Percentiles rank a stretch among this genome's conserved stretches.
Evolutionary conservation across 2,113 vertebrate species (phyloP).

Genomic region (Apteryx owenii): DNA sequence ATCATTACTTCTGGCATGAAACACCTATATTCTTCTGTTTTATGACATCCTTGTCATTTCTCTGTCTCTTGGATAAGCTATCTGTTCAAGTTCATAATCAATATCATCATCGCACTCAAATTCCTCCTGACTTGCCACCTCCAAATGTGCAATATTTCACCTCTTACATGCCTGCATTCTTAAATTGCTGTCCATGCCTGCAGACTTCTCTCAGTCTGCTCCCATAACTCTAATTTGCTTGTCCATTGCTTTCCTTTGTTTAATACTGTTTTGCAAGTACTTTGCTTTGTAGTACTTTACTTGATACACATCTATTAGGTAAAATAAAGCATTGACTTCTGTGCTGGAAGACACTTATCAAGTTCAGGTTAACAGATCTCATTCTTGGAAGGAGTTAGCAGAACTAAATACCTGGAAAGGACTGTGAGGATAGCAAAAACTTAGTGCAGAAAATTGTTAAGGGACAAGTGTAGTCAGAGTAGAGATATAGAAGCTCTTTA

Average conservation of each 20-base stretch:
- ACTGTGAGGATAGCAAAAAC: background rate
- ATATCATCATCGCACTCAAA: background rate
- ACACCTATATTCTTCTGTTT: background rate
- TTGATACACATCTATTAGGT: background rate
- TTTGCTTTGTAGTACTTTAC: background rate
- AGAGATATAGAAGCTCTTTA: background rate
- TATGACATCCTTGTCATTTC: background rate
- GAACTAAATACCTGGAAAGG: background rate
- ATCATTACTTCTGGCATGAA: background rate
- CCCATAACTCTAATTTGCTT: background rate
- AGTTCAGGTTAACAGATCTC: background rate
- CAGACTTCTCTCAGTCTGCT: background rate
- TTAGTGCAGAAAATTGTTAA: background rate
- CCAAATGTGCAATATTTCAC: background rate
- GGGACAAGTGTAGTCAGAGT: background rate
- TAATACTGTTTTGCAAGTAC: background rate
- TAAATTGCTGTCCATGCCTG: background rate
- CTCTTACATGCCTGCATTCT: background rate
- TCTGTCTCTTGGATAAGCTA: background rate
- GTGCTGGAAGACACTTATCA: background rate
- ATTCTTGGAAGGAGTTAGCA: background rate
- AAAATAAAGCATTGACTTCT: background rate
- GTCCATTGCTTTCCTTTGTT: background rate
- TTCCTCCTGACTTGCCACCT: background rate
- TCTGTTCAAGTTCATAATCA: background rate